Evolutionary conservation across 2,113 vertebrate genomes (phyloP).

Genomic region (Trogon melanurus): DNA sequence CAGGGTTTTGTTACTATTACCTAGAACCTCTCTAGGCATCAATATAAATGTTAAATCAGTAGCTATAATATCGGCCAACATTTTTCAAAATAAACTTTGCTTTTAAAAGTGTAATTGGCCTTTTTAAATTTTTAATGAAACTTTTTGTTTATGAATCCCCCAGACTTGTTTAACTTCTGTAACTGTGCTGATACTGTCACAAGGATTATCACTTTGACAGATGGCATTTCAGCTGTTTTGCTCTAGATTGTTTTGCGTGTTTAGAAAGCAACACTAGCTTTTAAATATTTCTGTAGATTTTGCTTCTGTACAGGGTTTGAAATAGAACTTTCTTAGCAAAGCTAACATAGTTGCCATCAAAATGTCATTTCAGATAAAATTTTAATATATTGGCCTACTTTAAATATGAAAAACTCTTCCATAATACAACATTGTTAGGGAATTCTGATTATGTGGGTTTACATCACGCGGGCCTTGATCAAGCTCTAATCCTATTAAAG

Average conservation of each 20-base stretch:
- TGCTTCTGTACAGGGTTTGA: not conserved
- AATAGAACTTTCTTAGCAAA: not conserved
- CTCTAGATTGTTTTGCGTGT: not conserved
- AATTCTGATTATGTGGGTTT: not conserved
- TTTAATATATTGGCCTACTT: not conserved
- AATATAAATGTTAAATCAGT: not conserved
- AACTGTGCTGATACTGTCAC: not conserved
- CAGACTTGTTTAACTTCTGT: not conserved
- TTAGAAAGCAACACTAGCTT: not conserved
- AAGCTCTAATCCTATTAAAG: not conserved
- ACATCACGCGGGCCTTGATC: accelerated
- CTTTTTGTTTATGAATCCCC: not conserved
- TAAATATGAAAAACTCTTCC: not conserved
- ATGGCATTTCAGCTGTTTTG: not conserved
- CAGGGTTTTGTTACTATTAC: not conserved
- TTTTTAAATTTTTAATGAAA: not conserved
- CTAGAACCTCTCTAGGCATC: not conserved
- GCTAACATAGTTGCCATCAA: not conserved
- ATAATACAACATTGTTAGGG: not conserved
- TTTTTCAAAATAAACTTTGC: not conserved
- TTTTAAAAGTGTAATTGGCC: not conserved
- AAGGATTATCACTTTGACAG: not conserved
- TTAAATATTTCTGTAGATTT: not conserved
- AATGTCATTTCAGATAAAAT: not conserved
- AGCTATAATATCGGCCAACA: not conserved